Evolutionary conservation across 2,888 invertebrate species (phyloP).

Genomic region (Acronicta alni): DNA sequence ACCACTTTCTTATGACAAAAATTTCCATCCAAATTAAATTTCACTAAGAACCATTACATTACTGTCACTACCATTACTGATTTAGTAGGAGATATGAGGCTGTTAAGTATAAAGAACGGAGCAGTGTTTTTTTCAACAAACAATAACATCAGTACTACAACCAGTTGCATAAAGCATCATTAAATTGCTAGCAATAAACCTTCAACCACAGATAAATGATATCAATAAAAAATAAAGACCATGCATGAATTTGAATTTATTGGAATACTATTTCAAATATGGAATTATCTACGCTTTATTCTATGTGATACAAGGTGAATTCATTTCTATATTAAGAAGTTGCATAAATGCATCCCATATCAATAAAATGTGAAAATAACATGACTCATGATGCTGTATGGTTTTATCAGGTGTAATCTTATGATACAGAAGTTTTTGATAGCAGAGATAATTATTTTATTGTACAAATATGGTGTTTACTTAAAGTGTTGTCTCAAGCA

Average conservation of each 20-base stretch:
- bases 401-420: conserved; percentile 33
- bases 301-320: conserved; percentile 14
- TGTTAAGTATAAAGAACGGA: too few species aligned
- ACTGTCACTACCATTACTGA: too few species aligned
- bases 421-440: conserved; percentile 29
- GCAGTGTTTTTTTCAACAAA: not conserved
- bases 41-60: too few species aligned
- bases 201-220: not conserved
- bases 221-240: conserved; percentile 2
- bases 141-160: not conserved
- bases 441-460: conserved; percentile 22
- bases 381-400: conserved; percentile 14
- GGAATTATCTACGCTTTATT: not conserved
- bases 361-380: conserved; percentile 6
- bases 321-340: not conserved
- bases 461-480: conserved; percentile 20
- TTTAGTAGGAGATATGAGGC: too few species aligned
- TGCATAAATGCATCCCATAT: conserved; percentile 16
- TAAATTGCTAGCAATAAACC: not conserved
- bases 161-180: not conserved
- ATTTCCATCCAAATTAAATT: too few species aligned
- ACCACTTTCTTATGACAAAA: too few species aligned
- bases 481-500: not conserved
- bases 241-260: conserved; percentile 2
- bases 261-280: conserved; percentile 9